phyloP scores from a whole-genome alignment of 2,888 invertebrate genomes.

The Criorhina ranunculi region DNA sequence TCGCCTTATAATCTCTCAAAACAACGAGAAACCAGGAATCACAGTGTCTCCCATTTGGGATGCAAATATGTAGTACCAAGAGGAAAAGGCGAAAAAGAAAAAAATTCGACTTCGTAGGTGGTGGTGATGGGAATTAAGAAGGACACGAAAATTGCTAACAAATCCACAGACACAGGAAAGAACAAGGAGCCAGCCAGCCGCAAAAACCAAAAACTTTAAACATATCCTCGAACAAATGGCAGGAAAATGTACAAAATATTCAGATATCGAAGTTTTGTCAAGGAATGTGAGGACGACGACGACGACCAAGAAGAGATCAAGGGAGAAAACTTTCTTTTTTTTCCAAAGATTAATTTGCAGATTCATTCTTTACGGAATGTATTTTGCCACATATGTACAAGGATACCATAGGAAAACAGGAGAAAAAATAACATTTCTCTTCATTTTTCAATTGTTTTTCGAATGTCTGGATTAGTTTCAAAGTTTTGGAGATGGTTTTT shows the following conservation, averaged over 20 bases:
- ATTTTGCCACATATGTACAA: conserved; percentile 19
- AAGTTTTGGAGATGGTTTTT: conserved; percentile 32
- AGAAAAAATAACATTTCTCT: conserved; percentile 25
- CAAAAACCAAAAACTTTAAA: conserved; percentile 64
- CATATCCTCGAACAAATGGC: conserved; percentile 64
- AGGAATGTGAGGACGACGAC: conserved; percentile 42
- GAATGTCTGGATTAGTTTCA: conserved; percentile 63
- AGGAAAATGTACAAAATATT: conserved; percentile 51
- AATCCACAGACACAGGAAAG: conserved; percentile 42
- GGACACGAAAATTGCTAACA: conserved; percentile 65
- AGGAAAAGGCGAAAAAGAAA: conserved; percentile 11
- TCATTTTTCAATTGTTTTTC: conserved; percentile 47
- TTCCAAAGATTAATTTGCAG: conserved; percentile 64
- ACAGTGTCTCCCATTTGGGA: conserved; percentile 1
- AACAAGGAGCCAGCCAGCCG: conserved; percentile 65
- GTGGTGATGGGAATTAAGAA: conserved; percentile 33
- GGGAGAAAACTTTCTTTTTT: conserved; percentile 19
- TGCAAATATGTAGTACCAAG: conserved; percentile 58
- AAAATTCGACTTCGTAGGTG: conserved; percentile 2
- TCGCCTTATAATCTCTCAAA: conserved; percentile 53
- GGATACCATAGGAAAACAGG: conserved; percentile 12
- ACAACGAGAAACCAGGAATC: conserved; percentile 27
- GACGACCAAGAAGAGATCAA: conserved; percentile 25
- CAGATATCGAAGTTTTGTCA: conserved; percentile 61
- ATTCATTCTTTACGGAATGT: conserved; percentile 45